Percentiles rank a stretch among this genome's conserved stretches.
phyloP scores from a whole-genome alignment of 2,113 vertebrate species.

The Cathartes aura region DNA sequence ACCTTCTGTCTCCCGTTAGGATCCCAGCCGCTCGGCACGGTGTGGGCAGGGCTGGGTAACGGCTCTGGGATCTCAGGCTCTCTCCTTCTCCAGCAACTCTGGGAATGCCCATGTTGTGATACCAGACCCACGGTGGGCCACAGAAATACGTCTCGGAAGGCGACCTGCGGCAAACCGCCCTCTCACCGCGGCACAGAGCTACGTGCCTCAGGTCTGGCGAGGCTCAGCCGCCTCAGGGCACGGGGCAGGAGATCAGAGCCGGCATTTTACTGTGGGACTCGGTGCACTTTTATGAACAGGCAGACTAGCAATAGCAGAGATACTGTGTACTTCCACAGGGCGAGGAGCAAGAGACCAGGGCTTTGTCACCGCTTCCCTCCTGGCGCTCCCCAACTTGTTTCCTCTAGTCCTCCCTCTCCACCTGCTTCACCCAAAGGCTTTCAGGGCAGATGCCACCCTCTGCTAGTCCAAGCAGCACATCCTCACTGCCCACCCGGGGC shows the following conservation, averaged over 20 bases:
- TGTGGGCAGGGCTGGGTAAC: fast-evolving
- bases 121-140: not conserved
- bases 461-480: not conserved
- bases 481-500: not conserved
- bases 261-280: not conserved
- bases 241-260: not conserved
- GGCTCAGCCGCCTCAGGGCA: not conserved
- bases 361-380: not conserved
- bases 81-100: not conserved
- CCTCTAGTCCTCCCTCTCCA: not conserved
- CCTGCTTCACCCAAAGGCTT: not conserved
- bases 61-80: not conserved
- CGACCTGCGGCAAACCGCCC: not conserved
- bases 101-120: not conserved
- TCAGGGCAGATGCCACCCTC: not conserved
- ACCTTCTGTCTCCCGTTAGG: not conserved
- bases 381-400: not conserved
- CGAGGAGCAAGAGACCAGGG: fast-evolving
- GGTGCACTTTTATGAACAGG: not conserved
- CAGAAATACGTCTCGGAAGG: not conserved
- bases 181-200: fast-evolving
- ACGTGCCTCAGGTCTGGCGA: fast-evolving
- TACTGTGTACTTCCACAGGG: not conserved
- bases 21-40: fast-evolving
- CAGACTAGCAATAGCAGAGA: not conserved